A percentile compares a stretch with the other conserved stretches of the same genome.
phyloP scores from a whole-genome alignment of 1,140 invertebrate species.

The Carposina sasakii region DNA sequence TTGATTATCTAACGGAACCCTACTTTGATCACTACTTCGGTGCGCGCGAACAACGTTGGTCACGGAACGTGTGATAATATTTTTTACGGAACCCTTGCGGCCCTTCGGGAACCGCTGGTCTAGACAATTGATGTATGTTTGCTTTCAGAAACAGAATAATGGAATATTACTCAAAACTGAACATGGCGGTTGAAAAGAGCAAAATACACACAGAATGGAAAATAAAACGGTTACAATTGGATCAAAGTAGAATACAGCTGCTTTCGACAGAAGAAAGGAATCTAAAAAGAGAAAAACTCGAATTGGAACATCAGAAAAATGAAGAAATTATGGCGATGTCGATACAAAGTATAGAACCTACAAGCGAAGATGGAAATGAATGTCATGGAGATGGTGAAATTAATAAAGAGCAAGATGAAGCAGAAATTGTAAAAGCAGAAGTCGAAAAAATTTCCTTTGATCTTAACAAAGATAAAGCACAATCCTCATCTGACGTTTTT shows the following conservation, averaged over 20 bases:
- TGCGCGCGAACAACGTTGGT: too few relatives aligned
- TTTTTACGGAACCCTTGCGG: too few relatives aligned
- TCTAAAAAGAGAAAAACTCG: conserved; percentile 64
- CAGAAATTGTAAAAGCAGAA: conserved; percentile 9
- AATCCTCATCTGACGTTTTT: conserved; percentile 41
- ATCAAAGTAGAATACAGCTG: conserved; percentile 70
- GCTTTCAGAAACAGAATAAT: conserved; percentile 65
- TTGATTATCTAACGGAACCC: too few relatives aligned
- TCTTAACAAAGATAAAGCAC: conserved; percentile 33
- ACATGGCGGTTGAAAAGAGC: conserved; percentile 71
- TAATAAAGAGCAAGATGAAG: conserved; percentile 23
- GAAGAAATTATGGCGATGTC: conserved; percentile 60
- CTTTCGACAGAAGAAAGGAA: conserved; percentile 66
- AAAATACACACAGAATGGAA: conserved; percentile 74
- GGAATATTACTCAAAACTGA: conserved; percentile 74
- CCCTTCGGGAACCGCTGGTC: too few relatives aligned
- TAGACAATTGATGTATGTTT: too few relatives aligned
- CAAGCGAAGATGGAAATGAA: conserved; percentile 36
- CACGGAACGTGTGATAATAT: too few relatives aligned
- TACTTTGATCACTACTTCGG: too few relatives aligned
- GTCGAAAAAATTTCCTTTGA: conserved; percentile 14
- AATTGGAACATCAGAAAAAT: conserved; percentile 59
- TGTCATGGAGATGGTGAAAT: conserved; percentile 4
- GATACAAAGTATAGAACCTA: conserved; percentile 44
- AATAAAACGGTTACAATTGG: conserved; percentile 73